A percentile compares a stretch with the other conserved stretches of the same genome.
phyloP scores from a whole-genome alignment of 2,797 vertebrate species.

The Meriones psammophilus region DNA sequence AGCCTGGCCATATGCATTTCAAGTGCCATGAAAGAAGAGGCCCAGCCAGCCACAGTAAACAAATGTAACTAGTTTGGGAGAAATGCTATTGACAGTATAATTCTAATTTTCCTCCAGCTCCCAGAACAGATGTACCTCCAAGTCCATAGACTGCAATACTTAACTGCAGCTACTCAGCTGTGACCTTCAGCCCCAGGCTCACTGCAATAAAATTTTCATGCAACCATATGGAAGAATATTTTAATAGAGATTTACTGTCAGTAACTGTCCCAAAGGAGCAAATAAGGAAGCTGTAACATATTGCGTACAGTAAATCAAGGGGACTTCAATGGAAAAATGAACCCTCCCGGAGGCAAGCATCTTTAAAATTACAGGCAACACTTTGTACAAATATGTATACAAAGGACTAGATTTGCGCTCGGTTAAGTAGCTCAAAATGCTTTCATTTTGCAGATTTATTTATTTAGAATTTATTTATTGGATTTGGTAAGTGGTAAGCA shows the following conservation, averaged over 20 bases:
- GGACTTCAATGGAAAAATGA: constrained; percentile 92
- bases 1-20: constrained; percentile 63
- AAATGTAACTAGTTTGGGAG: constrained; percentile 90
- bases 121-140: constrained; percentile 94
- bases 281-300: constrained; percentile 98
- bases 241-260: constrained; percentile 98
- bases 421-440: constrained; percentile 89
- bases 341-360: constrained; percentile 92
- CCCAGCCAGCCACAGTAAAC: constrained; percentile 86
- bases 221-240: constrained; percentile 98
- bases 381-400: constrained; percentile 95
- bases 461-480: constrained; percentile 90
- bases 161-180: constrained; percentile 94
- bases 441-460: constrained; percentile 90
- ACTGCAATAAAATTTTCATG: constrained; percentile 98
- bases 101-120: constrained; percentile 93
- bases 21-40: constrained; percentile 72
- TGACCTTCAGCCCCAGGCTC: constrained; percentile 95
- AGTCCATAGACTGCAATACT: constrained; percentile 93
- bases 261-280: constrained; percentile 95
- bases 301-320: constrained; percentile 96
- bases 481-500: constrained; percentile 83
- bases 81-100: constrained; percentile 92
- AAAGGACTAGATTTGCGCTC: constrained; percentile 91
- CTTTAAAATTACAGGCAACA: constrained; percentile 94